Base-by-base conservation (phyloP, 2,888 invertebrate genomes). In the Cheilosia vernalis region DNA sequence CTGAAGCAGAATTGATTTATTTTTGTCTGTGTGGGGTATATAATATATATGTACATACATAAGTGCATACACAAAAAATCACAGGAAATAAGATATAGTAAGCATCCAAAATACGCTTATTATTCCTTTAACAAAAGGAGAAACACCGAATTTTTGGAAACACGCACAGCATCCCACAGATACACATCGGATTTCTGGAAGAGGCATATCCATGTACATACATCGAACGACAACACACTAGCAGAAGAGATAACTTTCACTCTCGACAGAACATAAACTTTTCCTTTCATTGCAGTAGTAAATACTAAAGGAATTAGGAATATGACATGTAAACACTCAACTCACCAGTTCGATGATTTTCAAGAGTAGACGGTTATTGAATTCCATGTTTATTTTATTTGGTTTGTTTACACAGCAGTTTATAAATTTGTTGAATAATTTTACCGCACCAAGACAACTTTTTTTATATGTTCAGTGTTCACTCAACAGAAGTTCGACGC, bases 311-410 rank as follows among this genome's bases (percentile, higher is more conserved):
- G 40, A 33, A 56, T 17, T 13, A 24, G 30, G 13, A 37, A 30
- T 56, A 6, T 24, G 27, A 6, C 17, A 9, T 15, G 40, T 53
- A 37, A 69, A 44, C 19, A 21, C 53, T 58, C 5, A 27, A 61
- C 91, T 91, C 87, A 91, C 91, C 91, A 91, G 88, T 90, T 91
- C 91, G 77, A 91, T 90, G 78, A 91, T 89, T 89, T 91, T 91
- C 87, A 91, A 88, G 64, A 91, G 88, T 61, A 91, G 87, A 82
- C 91, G 91, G 89, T 91, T 91, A 88, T 91, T 91, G 83, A 91
- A 90, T 88, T 91, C 90, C 91, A 91, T 91, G 85, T 82, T 87
- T 58, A 30, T 37, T 67, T 60, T 40, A 44, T 24, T 58, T 30
- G 33, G 37, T 61, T 17, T 84, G 44, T 84, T 74, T 53, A 53